Evolutionary conservation across 35 echinoderm and acorn worm genomes (phyloP), one percentile per base, ranked within the genome.

Genomic region (Heliocidaris erythrogramma): DNA sequence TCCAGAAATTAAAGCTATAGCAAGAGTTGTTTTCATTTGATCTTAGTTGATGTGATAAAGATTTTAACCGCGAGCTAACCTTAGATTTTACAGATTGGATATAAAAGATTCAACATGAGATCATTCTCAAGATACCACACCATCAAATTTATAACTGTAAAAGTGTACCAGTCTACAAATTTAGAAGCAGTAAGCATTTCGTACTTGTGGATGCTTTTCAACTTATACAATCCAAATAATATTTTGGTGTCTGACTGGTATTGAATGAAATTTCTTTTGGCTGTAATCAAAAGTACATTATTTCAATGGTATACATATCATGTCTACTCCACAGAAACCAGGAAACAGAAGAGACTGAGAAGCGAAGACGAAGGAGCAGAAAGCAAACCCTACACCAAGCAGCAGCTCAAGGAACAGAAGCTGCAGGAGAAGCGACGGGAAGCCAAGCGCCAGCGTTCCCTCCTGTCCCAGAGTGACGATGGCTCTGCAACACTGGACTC

Each of bases 341-440:
- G 49, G 50, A 92, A n/a, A 30, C 91, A 59, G n/a, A 92, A 24
- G 91, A 49, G 50, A 59, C 17, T n/a, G 21, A 92, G 50, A 59
- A 30, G 29, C 21, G 91, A 59, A 14, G 91, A 92, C 5, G 91
- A 92, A 14, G 91, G n/a, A 30, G 91, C 47, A 5, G 91, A 92
- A 16, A 59, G 48, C 91, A 92, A 59, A 59, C 65, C 4, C 4
- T 59, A 48, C 21, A 48, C 91, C 47, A 92, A 92, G 49, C 47
- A 92, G 49, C 91, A 92, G 50, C 91, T 92, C 48, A 92, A 92
- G 49, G 91, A 92, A 30, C 91, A 92, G 91, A 92, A 92, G 29
- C 91, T 92, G 0, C 91, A 52, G 14, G 91, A 92, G 91, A 92
- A 92, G 48, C 16, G 49, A 48, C 91, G 91, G 6, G 91, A 92